A percentile compares a stretch with the other conserved stretches of the same genome.
Conservation (phyloP, 1,140 invertebrate genomes). For the Tetraneura akinire region DNA sequence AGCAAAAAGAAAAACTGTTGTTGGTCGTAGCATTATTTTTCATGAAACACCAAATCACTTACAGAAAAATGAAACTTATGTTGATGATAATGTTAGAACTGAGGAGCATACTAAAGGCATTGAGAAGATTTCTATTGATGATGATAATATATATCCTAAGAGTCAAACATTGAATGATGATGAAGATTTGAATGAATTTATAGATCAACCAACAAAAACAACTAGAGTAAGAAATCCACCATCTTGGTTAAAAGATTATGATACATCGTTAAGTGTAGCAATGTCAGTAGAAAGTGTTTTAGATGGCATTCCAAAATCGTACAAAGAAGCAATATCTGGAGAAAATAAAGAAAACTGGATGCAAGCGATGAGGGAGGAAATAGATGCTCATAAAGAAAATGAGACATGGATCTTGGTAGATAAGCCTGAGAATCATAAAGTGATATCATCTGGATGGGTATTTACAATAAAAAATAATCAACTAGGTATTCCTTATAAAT, state of each 20-base stretch:
- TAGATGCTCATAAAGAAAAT: slow-evolving; percentile 50
- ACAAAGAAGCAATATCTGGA: slow-evolving; percentile 54
- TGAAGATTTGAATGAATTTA: neutral
- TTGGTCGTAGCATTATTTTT: slow-evolving; percentile 10
- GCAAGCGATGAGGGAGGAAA: slow-evolving; percentile 53
- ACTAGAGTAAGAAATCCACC: neutral
- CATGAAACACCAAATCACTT: too few species aligned
- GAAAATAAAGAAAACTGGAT: slow-evolving; percentile 52
- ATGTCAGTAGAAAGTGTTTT: neutral
- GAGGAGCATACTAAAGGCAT: neutral
- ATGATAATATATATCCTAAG: neutral
- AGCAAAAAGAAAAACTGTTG: slow-evolving; percentile 1
- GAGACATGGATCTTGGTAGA: slow-evolving; percentile 46
- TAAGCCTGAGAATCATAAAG: slow-evolving; percentile 24
- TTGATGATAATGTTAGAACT: too few species aligned
- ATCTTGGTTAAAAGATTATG: neutral
- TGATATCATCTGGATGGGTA: slow-evolving; percentile 53
- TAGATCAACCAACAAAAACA: neutral
- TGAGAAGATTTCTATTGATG: neutral
- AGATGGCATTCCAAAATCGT: slow-evolving; percentile 54
- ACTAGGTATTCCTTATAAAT: slow-evolving; percentile 10
- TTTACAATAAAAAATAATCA: slow-evolving; percentile 50
- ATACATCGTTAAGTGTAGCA: neutral
- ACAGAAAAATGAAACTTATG: too few species aligned
- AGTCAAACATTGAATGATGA: neutral